Percentiles rank a stretch among this genome's conserved stretches.
Evolutionary conservation across 1,140 invertebrate species (phyloP).

Genomic region (Odontomachus brunneus): DNA sequence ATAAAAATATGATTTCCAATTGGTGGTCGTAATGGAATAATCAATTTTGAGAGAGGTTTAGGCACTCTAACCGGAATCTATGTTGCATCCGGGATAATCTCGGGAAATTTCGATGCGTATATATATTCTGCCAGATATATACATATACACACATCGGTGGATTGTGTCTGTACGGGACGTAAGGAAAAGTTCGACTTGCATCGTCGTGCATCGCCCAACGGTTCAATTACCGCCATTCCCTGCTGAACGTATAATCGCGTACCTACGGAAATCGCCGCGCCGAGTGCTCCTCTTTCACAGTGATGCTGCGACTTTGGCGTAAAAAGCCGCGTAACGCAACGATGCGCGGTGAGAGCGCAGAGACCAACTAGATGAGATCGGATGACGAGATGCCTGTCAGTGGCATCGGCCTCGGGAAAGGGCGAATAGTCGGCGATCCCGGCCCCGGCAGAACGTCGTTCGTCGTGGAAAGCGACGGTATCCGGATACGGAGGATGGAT

Average conservation of each 20-base stretch:
- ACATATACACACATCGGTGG: too few relatives aligned
- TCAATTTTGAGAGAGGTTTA: too few relatives aligned
- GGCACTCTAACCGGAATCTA: too few relatives aligned
- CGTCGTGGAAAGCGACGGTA: slow-evolving; percentile 43
- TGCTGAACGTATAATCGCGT: slow-evolving; percentile 15
- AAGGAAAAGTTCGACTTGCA: slow-evolving; percentile 5
- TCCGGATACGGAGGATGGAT: slow-evolving; percentile 74
- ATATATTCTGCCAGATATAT: too few relatives aligned
- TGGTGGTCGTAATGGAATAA: too few relatives aligned
- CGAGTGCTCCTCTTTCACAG: slow-evolving; percentile 15
- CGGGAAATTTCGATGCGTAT: too few relatives aligned
- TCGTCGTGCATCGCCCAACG: slow-evolving; percentile 13
- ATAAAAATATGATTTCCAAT: too few relatives aligned
- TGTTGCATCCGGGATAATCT: too few relatives aligned
- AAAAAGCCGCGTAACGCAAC: slow-evolving; percentile 41
- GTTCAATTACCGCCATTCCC: slow-evolving; percentile 33
- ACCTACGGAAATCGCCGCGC: slow-evolving; percentile 28
- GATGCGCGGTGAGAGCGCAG: neutral
- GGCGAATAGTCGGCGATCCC: slow-evolving; percentile 4
- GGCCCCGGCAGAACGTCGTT: slow-evolving; percentile 53
- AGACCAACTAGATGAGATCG: slow-evolving; percentile 3
- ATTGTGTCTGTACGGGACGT: slow-evolving; percentile 2
- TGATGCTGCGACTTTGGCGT: slow-evolving; percentile 33
- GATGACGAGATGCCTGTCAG: slow-evolving; percentile 36
- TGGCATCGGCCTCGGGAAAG: slow-evolving; percentile 34